Percentiles rank a stretch among this genome's conserved stretches.
Conservation (phyloP, 92 coral and sea anemone species). For the Epizoanthus fatuus region DNA sequence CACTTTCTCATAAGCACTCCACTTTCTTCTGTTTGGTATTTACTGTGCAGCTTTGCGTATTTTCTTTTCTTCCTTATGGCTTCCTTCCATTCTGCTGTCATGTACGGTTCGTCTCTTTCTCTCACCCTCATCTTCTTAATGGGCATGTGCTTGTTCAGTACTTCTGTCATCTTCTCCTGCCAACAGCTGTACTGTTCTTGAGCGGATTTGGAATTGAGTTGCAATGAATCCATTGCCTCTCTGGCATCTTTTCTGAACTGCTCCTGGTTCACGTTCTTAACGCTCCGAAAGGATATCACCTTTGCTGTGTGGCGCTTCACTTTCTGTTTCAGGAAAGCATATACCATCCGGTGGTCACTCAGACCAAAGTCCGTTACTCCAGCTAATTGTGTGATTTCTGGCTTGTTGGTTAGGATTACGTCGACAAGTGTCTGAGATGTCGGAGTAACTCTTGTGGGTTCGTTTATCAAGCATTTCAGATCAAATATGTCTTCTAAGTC, state of each 20-base stretch:
- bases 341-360: constrained; percentile 66
- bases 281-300: constrained; percentile 54
- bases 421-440: constrained; percentile 46
- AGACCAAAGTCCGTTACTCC: constrained; percentile 61
- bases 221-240: constrained; percentile 33
- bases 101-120: constrained; percentile 32
- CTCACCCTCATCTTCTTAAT: constrained; percentile 55
- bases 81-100: constrained; percentile 52
- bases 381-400: constrained; percentile 22
- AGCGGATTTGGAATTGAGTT: constrained; percentile 26
- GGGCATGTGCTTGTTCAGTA: constrained; percentile 45
- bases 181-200: constrained; percentile 21
- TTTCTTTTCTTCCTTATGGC: constrained; percentile 47
- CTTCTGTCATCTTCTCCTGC: constrained; percentile 36
- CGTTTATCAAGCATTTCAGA: constrained; percentile 32
- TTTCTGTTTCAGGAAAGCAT: constrained; percentile 45
- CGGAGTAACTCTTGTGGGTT: constrained; percentile 51
- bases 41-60: constrained; percentile 33
- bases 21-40: constrained; percentile 40
- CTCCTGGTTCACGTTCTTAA: constrained; percentile 33
- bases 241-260: constrained; percentile 42
- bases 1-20: constrained; percentile 43
- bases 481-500: constrained; percentile 49
- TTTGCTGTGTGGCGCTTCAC: constrained; percentile 51
- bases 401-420: constrained; percentile 56